Evolutionary conservation across 2,888 invertebrate genomes (phyloP), one percentile per base, ranked within the genome.

Genomic region (Acleris laterana): DNA sequence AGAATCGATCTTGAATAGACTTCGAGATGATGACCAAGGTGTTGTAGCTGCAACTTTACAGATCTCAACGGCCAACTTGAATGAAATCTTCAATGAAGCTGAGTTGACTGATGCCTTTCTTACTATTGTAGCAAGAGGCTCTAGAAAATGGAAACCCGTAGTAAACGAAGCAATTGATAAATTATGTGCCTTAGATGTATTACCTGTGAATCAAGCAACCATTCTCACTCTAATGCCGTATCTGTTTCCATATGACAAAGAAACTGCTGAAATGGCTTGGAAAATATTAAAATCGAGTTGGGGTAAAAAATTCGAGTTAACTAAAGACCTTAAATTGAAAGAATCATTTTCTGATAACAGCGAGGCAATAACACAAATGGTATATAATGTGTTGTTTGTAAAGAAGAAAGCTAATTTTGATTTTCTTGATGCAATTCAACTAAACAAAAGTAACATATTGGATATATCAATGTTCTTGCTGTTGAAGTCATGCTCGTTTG

Each of bases 11-110:
- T 77, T 94, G 3, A 95, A 94, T 72, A 93, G 96, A 68, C 93
- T 97, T 3, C 89, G 91, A 58, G 97, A 97, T 83, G 96, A 96
- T 17, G 93, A 94, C 72, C 86, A 93, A 0, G 82, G 89, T 56
- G 95, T 97, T 1, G 94, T 96, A 0, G 76, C 79, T 20, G 93
- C 94, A 48, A 87, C 94, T 50, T 83, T 96, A 4, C 85, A 89
- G 22, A 85, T 95, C 19, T 83, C 93, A 0, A 72, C 74, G 59
- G 72, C 85, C 4, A 76, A 77, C 70, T 73, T 93, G 6, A 75
- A 87, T 42, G 82, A 93, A 53, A 76, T 94, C 17, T 74, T 95
- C 13, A 90, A 88, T 58, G 85, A 87, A 63, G 76, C 77, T 3
- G 81, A 89, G 62, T 82, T 95, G 20, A 88, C 93, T 2, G 85